Conservation (phyloP, 2,888 invertebrate species). For the Rhimphoctona megacephalus region DNA sequence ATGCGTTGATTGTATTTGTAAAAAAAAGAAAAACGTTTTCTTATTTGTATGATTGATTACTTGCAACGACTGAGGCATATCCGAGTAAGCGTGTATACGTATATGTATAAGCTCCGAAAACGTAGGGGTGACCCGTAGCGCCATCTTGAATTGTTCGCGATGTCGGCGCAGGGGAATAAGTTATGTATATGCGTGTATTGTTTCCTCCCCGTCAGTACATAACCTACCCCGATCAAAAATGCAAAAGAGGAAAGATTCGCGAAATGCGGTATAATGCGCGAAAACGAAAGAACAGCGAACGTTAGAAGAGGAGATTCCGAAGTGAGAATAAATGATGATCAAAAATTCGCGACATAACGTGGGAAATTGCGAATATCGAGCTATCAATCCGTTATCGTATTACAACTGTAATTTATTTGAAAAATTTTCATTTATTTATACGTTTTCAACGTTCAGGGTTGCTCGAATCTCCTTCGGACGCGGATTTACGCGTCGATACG, state of each 20-base stretch:
- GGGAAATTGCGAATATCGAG: not conserved
- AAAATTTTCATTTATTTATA: not conserved
- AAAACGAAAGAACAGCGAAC: not conserved
- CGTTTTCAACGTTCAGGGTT: conserved; percentile 44
- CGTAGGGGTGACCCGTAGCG: conserved; percentile 20
- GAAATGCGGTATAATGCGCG: conserved; percentile 51
- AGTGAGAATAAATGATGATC: conserved; percentile 44
- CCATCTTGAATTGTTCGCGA: conserved; percentile 58
- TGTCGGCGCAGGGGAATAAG: not conserved
- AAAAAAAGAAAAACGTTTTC: no score
- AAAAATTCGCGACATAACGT: not conserved
- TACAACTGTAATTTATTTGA: not conserved
- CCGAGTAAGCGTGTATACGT: not conserved
- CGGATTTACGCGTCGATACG: conserved; percentile 76
- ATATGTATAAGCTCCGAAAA: not conserved
- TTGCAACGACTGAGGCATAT: no score
- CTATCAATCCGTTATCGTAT: not conserved
- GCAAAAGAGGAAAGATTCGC: conserved; percentile 25
- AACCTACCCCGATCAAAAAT: conserved; percentile 55
- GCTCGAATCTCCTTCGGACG: conserved; percentile 75
- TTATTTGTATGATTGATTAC: no score
- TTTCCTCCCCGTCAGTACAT: conserved; percentile 55
- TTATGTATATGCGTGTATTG: conserved; percentile 33
- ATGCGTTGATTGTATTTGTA: no score
- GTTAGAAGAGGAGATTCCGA: conserved; percentile 21